Base-by-base conservation (phyloP, 1,140 invertebrate genomes). In the Hycleus phaleratus region DNA sequence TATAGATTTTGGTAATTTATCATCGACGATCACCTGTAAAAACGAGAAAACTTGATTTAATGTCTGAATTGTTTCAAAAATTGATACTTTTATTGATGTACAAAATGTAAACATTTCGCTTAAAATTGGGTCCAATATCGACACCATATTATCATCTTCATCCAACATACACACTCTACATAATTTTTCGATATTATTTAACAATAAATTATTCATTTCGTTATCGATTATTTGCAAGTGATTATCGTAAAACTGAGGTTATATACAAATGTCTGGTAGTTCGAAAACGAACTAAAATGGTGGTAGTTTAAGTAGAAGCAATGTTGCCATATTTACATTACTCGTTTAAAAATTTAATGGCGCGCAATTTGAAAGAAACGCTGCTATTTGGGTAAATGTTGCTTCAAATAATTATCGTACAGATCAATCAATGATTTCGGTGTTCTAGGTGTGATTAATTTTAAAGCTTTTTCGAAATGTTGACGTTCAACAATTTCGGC, bases 401-500 rank as follows among this genome's bases (percentile, higher is more conserved):
- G 32, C 4, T 32, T 32, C 7, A 32, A 32, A 32, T 32, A 32
- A 32, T 32, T 7, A 5, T 32, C 32, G 7, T 32, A 32, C 32
- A 32, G 7, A 5, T 32, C 7, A 9, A 92, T 72, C 7, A 88
- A 74, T 48, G 79, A 78, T 4, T 71, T 46, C 53, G 83, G 81
- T 2, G 87, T 93, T 67, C 90, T 78, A 7, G 92, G 91, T 26
- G 74, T 78, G 0, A 94, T 81, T 42, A 79, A 70, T 24, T 75
- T 66, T 4, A 95, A 75, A 8, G 90, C 87, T 24, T 74, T 66
- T 43, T 78, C 70, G 72, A 95, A 93, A 76, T 95, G 84, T 65
- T 65, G 59, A 64, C 73, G 65, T 46, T 75, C 61, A 55, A 90
- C 78, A 52, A 64, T 43, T 18, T 71, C 49, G 11, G 80, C 78